Conservation (phyloP, 2,113 vertebrate species). For the Protomyctophum bolini region DNA sequence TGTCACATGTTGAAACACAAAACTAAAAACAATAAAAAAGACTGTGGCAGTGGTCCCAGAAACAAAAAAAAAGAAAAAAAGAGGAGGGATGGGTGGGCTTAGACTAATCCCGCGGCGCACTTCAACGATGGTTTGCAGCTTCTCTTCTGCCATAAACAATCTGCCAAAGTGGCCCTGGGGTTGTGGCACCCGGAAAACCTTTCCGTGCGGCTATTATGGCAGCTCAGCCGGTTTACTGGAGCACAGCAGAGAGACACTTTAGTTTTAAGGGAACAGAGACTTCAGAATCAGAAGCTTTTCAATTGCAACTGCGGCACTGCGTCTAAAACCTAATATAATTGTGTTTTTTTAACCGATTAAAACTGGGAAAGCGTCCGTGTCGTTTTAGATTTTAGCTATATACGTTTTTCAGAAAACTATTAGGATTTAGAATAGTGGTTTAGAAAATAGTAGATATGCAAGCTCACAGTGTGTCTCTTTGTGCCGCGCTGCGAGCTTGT, state of each 20-base stretch:
- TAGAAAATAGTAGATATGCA: too few species aligned
- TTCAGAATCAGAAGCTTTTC: constrained; percentile 35
- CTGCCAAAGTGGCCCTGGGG: constrained; percentile 20
- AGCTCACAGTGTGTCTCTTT: too few species aligned
- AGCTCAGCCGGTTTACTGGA: constrained; percentile 31
- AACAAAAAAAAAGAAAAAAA: constrained; percentile 14
- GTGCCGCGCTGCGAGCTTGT: too few species aligned
- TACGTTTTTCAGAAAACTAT: too few species aligned
- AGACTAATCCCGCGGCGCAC: constrained; percentile 58
- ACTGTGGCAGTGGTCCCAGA: constrained; percentile 49
- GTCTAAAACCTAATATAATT: constrained; percentile 41
- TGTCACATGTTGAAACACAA: constrained; percentile 30
- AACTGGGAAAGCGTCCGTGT: too few species aligned
- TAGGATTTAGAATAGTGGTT: too few species aligned
- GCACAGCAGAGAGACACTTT: constrained; percentile 11
- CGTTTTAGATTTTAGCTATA: too few species aligned
- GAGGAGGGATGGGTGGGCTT: constrained; percentile 6
- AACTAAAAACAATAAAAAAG: constrained; percentile 47
- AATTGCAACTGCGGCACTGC: constrained; percentile 23
- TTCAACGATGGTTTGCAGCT: constrained; percentile 46
- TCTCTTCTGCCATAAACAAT: constrained; percentile 63
- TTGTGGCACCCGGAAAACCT: constrained; percentile 16
- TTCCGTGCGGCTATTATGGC: constrained; percentile 32
- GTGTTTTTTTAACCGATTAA: constrained; percentile 8
- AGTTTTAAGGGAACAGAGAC: not conserved